Conservation (phyloP, 23 tunicate species). For the Diplosoma virens region DNA sequence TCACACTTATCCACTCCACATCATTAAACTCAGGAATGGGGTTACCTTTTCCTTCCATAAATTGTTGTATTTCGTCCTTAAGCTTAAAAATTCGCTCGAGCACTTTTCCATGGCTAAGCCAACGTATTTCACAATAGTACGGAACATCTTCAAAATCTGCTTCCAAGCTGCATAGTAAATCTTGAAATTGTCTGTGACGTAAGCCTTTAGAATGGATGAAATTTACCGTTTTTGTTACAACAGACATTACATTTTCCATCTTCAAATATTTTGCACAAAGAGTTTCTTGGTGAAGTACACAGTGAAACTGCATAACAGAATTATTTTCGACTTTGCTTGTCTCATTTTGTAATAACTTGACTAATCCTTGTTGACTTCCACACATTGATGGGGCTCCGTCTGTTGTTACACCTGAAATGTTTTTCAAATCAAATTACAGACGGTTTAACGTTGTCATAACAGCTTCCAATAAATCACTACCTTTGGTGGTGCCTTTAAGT, state of each 20-base stretch:
- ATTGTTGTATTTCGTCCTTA: constrained; percentile 43
- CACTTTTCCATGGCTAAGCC: constrained; percentile 42
- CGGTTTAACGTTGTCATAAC: constrained; percentile 17
- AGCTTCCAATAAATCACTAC: constrained; percentile 20
- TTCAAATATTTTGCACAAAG: constrained; percentile 45
- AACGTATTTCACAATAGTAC: constrained; percentile 25
- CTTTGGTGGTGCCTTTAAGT: constrained; percentile 38
- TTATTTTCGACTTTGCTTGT: constrained; percentile 32
- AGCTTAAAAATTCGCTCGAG: constrained; percentile 45
- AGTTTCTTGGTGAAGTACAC: constrained; percentile 40
- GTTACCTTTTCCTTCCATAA: constrained; percentile 20
- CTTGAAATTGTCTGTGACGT: constrained; percentile 60
- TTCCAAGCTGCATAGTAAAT: constrained; percentile 45
- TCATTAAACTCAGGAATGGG: constrained; percentile 36
- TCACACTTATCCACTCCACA: constrained; percentile 28
- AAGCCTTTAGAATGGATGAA: constrained; percentile 54
- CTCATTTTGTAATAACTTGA: constrained; percentile 20
- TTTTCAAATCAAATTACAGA: constrained; percentile 2
- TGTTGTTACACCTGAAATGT: constrained; percentile 31
- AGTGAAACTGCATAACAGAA: constrained; percentile 41
- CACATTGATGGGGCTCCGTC: constrained; percentile 29
- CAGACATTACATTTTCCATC: constrained; percentile 41
- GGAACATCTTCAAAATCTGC: constrained; percentile 52
- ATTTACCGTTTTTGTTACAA: constrained; percentile 39
- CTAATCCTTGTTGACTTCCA: constrained; percentile 25